Conservation (phyloP, 2,888 invertebrate genomes). For the Tuta absoluta region DNA sequence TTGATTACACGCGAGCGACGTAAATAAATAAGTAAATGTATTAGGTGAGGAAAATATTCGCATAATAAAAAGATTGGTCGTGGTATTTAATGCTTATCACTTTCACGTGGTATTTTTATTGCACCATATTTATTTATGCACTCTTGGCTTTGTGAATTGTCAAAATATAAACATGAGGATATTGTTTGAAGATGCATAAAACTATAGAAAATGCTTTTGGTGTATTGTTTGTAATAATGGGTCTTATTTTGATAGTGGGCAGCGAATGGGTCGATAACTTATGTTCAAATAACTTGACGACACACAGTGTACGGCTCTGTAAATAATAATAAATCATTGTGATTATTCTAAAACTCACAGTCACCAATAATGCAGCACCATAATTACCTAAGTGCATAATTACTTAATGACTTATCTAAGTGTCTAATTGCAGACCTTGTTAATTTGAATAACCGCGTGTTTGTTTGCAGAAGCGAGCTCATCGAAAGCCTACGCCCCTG, state of each 20-base stretch:
- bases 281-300: neutral
- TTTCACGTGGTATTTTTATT: neutral
- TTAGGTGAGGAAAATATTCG: neutral
- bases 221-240: too few relatives aligned
- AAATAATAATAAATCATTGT: neutral
- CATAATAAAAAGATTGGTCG: neutral
- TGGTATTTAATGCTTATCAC: neutral
- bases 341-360: neutral
- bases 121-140: neutral
- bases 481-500: constrained; percentile 61
- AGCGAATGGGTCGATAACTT: neutral
- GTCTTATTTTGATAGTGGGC: too few relatives aligned
- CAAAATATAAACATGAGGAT: neutral
- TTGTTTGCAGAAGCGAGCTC: constrained; percentile 66
- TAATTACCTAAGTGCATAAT: constrained; percentile 18
- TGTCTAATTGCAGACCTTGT: neutral
- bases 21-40: neutral
- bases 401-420: neutral
- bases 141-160: neutral
- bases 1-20: neutral
- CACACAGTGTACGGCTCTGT: neutral
- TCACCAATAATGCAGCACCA: constrained; percentile 22
- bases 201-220: too few relatives aligned
- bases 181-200: neutral
- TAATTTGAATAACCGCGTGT: constrained; percentile 14